A percentile compares a stretch with the other conserved stretches of the same genome.
Evolutionary conservation across 2,888 invertebrate species (phyloP).

Genomic region (Rhingia rostrata): DNA sequence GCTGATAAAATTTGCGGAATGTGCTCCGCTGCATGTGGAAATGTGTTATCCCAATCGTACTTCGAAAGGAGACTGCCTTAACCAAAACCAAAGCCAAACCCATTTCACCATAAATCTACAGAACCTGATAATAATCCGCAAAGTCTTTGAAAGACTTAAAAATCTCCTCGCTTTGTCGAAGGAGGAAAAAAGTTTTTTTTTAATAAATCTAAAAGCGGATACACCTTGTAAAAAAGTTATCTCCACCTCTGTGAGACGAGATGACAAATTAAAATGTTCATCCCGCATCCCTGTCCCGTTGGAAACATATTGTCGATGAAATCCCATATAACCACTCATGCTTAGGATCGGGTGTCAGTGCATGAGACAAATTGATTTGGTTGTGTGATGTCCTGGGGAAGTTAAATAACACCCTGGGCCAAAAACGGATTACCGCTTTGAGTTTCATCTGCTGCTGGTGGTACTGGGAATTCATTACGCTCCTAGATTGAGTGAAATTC

Average conservation of each 20-base stretch:
- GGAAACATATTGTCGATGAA: not conserved
- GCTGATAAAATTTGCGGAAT: not conserved
- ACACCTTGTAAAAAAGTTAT: conserved; percentile 31
- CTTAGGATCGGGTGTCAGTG: not conserved
- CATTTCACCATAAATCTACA: conserved; percentile 2
- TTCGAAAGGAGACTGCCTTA: not conserved
- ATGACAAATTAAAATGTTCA: conserved; percentile 13
- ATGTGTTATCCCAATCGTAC: conserved; percentile 6
- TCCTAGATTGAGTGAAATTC: conserved; percentile 4
- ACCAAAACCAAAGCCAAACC: not conserved
- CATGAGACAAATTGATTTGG: conserved; percentile 29
- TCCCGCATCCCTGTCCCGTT: not conserved
- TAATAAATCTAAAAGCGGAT: conserved; percentile 30
- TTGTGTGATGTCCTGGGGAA: not conserved
- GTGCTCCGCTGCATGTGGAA: conserved; percentile 9
- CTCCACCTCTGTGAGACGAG: not conserved
- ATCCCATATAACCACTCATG: not conserved
- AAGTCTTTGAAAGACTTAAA: conserved; percentile 9
- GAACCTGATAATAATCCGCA: conserved; percentile 17
- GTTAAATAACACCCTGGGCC: conserved; percentile 4
- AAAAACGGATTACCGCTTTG: conserved; percentile 16
- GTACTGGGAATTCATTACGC: not conserved
- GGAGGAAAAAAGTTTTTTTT: conserved; percentile 4
- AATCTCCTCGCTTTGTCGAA: conserved; percentile 2
- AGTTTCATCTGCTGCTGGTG: conserved; percentile 4